These are phyloP conservation scores for Toxostoma redivivum DNA, from an alignment of 2,113 vertebrate genomes.

Conservation along the genomic window DNA sequence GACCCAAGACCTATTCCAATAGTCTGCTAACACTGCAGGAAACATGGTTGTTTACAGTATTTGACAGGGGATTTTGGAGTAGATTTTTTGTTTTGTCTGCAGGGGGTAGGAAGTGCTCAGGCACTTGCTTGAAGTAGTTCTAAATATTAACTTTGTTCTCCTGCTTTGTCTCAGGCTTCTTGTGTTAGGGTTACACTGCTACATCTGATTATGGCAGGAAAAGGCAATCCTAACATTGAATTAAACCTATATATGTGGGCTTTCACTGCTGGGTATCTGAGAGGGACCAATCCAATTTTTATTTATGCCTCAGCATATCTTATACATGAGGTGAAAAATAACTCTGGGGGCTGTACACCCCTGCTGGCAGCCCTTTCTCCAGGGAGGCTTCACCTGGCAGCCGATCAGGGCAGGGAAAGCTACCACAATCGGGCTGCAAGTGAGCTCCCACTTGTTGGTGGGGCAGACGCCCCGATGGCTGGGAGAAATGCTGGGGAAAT, in stretches of 20 bases:
- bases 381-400: neutral
- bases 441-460: neutral
- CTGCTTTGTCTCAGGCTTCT: neutral
- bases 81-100: conserved; percentile 10
- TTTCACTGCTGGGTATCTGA: neutral
- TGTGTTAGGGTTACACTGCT: neutral
- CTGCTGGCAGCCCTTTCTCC: neutral
- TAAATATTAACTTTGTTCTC: conserved; percentile 25
- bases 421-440: rapidly evolving
- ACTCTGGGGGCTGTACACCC: rapidly evolving
- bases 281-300: neutral
- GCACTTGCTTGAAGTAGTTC: neutral
- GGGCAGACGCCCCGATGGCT: rapidly evolving
- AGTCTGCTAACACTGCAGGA: neutral
- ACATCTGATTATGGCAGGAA: neutral
- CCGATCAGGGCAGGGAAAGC: neutral
- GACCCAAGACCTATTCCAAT: neutral
- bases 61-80: neutral
- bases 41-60: neutral
- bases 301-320: neutral
- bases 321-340: neutral
- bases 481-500: neutral
- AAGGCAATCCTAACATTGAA: neutral
- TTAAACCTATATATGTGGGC: neutral
- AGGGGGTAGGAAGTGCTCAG: neutral